Evolutionary conservation across 2,797 vertebrate species (phyloP), one percentile per base, ranked within the genome.

Genomic region (Lateolabrax maculatus): DNA sequence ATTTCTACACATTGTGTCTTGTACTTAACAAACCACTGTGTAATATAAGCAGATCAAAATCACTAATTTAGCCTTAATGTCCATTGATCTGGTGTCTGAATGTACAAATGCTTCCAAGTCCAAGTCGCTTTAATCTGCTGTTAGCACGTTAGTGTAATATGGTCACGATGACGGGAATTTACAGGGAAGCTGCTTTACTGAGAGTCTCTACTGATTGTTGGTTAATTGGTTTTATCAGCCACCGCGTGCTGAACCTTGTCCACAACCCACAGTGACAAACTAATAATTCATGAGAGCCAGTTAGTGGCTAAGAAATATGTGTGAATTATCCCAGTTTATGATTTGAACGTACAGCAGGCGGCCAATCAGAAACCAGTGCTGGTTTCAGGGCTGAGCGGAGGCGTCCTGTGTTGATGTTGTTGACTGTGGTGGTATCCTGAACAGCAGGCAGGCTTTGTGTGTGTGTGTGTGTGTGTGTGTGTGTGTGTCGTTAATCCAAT

Each of bases 401-500:
- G 49, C 53, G 4, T 62, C 60, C 51, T 34, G 53, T 27, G 27
- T 74, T 11, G 41, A 27, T 79, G 80, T 61, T 65, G 66, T 57
- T 80, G 58, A 39, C n/a, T 37, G 51, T 48, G 51, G 41, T 25
- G 1, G 36, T 5, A 5, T 69, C 71, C 73, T 80, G 71, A 79
- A 57, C 84, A 84, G 71, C 64, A 55, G 81, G 66, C 21, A 7
- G 58, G 49, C 25, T 34, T 60, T 43, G 34, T 60, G 81, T 52
- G 67, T 66, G 83, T 64, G 67, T 52, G 44, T 44, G 52, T 25
- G 27, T 57, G 68, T 75, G 67, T 53, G 62, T 79, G 52, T 58
- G 70, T 25, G 62, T 49, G 65, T 72, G 57, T 75, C 9, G 66
- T 74, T 89, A 89, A 90, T 89, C 89, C 78, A 79, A 53, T 86